Evolutionary conservation across 2,113 vertebrate species (phyloP).

Genomic region (Merops nubicus): DNA sequence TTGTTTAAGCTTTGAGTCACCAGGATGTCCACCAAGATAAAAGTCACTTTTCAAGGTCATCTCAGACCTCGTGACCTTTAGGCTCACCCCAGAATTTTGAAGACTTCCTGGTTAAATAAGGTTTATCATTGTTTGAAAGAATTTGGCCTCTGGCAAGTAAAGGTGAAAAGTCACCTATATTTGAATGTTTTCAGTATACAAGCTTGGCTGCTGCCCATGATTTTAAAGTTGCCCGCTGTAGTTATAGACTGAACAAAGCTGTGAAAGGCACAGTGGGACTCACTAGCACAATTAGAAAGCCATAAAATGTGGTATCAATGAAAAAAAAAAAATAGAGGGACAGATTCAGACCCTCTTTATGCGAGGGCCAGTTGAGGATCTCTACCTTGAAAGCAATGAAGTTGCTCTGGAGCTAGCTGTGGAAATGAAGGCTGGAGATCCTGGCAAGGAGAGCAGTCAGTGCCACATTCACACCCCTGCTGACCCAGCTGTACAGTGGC

Average conservation of each 20-base stretch:
- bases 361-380: background rate
- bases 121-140: conserved; percentile 52
- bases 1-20: conserved; percentile 30
- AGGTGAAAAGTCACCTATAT: conserved; percentile 44
- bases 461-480: background rate
- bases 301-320: background rate
- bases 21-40: conserved; percentile 27
- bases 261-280: background rate
- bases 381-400: background rate
- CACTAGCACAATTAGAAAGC: background rate
- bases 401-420: background rate
- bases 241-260: background rate
- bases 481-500: background rate
- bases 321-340: background rate
- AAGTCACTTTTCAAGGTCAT: conserved; percentile 46
- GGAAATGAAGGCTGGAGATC: background rate
- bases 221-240: background rate
- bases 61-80: conserved; percentile 25
- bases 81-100: conserved; percentile 6
- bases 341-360: background rate
- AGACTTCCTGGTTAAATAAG: conserved; percentile 47
- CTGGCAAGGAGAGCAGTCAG: background rate
- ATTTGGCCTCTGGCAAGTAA: conserved; percentile 48
- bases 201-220: background rate
- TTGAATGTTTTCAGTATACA: conserved; percentile 26